Evolutionary conservation across 2,888 invertebrate genomes (phyloP), one percentile per base, ranked within the genome.

Genomic region (Panopea generosa): DNA sequence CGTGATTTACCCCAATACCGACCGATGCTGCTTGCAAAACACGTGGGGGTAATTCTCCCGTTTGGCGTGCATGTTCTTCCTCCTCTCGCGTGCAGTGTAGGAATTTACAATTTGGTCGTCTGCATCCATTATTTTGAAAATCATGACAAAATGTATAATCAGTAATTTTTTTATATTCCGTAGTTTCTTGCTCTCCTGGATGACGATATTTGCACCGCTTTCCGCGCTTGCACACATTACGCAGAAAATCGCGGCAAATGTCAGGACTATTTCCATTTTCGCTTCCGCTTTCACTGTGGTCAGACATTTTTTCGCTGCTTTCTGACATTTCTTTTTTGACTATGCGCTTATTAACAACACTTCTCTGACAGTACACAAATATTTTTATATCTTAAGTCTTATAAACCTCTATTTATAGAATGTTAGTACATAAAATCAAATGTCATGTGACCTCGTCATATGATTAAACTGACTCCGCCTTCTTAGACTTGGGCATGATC

Each of bases 1-100:
- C 88, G 80, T 79, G 82, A 85, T 86, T 81, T 0, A 84, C 88
- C 74, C 88, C 88, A 29, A 89, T 85, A 33, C 89, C 89, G 2
- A 88, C 83, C 4, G 91, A 89, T 20, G 90, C 89, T 43, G 91
- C 91, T 84, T 90, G 87, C 75, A 90, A 90, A 7, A 91, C 83
- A 9, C 91, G 93, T 14, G 91, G 88, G 6, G 96, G 96, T 88
- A 97, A 93, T 89, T 95, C 95, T 0, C 96, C 96, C 14, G 95
- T 95, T 59, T 94, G 94, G 84, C 95, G 94, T 88, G 95, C 95
- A 74, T 95, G 95, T 77, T 94, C 94, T 90, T 96, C 96, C 85
- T 96, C 96, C 87, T 95, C 95, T 20, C 95, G 94, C 0, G 95
- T 94, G 87, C 96, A 96, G 91, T 97, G 96, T 50, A 96, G 94